phyloP scores from a whole-genome alignment of 2,797 vertebrate genomes.

The Phoxinus dragarum region DNA sequence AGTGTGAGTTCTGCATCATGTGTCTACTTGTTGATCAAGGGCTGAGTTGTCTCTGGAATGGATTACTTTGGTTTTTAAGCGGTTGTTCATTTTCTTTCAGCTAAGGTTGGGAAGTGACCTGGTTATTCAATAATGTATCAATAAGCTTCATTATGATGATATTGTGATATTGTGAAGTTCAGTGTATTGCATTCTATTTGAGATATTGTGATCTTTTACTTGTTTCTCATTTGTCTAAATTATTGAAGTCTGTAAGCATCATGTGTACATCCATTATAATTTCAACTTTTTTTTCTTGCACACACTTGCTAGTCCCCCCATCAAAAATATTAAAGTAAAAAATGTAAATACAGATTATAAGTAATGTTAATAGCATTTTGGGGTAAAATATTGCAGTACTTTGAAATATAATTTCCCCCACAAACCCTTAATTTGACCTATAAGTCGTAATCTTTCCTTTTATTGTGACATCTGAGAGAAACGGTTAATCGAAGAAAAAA shows the following conservation, averaged over 20 bases:
- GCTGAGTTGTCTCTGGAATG: neutral
- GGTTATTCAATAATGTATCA: neutral
- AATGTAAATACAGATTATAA: too few relatives aligned
- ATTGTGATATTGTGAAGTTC: neutral
- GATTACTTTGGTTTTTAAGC: neutral
- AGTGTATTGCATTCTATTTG: neutral
- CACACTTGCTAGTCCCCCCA: neutral
- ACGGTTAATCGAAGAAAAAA: too few relatives aligned
- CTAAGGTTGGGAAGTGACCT: neutral
- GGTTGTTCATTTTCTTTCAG: neutral
- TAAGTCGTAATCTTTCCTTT: too few relatives aligned
- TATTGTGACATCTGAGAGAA: too few relatives aligned
- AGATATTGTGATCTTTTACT: neutral
- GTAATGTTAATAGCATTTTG: too few relatives aligned
- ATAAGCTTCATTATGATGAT: neutral
- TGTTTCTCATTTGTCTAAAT: too few relatives aligned
- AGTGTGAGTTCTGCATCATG: neutral
- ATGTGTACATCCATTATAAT: too few relatives aligned
- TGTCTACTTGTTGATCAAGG: slow-evolving; percentile 2
- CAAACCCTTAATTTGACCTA: too few relatives aligned
- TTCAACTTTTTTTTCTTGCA: neutral
- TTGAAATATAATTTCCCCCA: too few relatives aligned
- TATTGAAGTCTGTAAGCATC: too few relatives aligned
- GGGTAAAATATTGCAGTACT: too few relatives aligned
- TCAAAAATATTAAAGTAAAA: too few relatives aligned